These are phyloP conservation scores for Crotalus viridis DNA, from an alignment of 2,113 vertebrate species.

Conservation along the genomic window DNA sequence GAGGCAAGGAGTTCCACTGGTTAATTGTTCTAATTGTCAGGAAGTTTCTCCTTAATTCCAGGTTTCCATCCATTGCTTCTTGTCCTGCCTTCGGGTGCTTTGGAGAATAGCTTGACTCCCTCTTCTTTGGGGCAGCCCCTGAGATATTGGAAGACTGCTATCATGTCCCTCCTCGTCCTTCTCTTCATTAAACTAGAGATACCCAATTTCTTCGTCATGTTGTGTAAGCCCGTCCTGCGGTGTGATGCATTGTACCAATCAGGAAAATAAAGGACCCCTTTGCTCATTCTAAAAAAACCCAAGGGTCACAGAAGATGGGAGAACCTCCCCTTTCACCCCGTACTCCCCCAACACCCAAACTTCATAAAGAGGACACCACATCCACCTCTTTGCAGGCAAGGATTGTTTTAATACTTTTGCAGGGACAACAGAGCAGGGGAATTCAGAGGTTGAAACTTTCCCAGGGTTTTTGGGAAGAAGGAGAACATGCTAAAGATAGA, in stretches of 20 bases:
- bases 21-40: too few relatives aligned
- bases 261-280: neutral
- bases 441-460: neutral
- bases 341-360: neutral
- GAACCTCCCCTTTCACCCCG: neutral
- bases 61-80: too few relatives aligned
- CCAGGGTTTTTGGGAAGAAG: neutral
- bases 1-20: too few relatives aligned
- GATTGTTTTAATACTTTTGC: neutral
- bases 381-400: neutral
- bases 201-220: too few relatives aligned
- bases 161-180: too few relatives aligned
- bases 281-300: neutral
- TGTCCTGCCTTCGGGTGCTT: too few relatives aligned
- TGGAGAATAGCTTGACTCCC: too few relatives aligned
- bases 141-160: too few relatives aligned
- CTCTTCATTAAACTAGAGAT: too few relatives aligned
- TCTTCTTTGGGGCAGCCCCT: too few relatives aligned
- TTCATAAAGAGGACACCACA: neutral
- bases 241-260: neutral
- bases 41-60: too few relatives aligned
- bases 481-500: too few relatives aligned
- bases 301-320: neutral
- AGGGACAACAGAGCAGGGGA: neutral
- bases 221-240: neutral